Base-by-base conservation (phyloP, 92 coral and sea anemone species). In the Epizoanthus fatuus region DNA sequence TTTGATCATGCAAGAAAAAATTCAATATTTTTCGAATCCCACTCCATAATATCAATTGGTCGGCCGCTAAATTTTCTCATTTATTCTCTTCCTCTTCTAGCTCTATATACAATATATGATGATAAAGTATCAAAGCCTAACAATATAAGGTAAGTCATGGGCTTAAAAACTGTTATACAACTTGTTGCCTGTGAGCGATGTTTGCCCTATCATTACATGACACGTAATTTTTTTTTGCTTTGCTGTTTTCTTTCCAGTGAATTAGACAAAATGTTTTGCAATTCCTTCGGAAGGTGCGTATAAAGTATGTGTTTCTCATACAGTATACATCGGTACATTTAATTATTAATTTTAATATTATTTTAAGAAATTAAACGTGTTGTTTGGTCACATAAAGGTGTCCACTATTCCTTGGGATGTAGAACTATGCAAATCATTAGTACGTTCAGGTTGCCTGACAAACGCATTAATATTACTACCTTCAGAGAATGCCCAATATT, bases 231-330 rank as follows among this genome's bases (percentile, higher is more conserved):
- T 39, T 39, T 3, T 19, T 11, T 19, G 14, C 10, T 20, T 42
- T 5, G 62, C n/a, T 44, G 16, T 17, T 37, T 77, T 77, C 38
- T 16, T 17, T 60, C 14, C 42, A 77, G 82, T 44, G 82, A 77
- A 55, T 37, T 77, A 77, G 82, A 77, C 69, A 77, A 77, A 44
- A 60, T 77, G 9, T 77, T 77, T 60, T 77, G 63, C 82, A 77
- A 77, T 55, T 68, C 71, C 56, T 60, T 60, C 3, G 82, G 82
- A 19, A 77, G 82, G 82, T 77, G 47, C 44, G 71, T 35, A 35
- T 63, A 9, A 2, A n/a, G 7, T 2, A 19, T 44, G 47, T 0
- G 7, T 44, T 44, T 44, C 47, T 44, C n/a, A n/a, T n/a, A n/a
- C n/a, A n/a, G 47, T 4, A 40, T 5, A 40, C 45, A 40, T 40